Evolutionary conservation across 2,113 vertebrate species (phyloP).

Genomic region (Fregata magnificens): DNA sequence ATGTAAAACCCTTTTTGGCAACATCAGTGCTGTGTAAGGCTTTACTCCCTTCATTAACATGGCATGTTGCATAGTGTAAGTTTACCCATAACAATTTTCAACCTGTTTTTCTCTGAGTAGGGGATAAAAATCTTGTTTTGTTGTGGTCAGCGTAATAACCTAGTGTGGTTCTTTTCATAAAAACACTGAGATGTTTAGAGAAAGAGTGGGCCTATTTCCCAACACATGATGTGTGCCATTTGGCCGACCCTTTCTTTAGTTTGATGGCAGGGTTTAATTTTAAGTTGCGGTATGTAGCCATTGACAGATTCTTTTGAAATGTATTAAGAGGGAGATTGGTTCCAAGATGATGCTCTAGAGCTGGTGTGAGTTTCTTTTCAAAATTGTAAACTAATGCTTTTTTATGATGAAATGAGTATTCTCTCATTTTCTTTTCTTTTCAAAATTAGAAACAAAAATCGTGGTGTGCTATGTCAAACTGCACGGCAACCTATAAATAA

Average conservation of each 20-base stretch:
- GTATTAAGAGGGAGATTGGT: constrained; percentile 4
- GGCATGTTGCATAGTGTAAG: not conserved
- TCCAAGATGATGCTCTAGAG: constrained; percentile 57
- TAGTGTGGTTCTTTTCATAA: not conserved
- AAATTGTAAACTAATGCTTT: constrained; percentile 40
- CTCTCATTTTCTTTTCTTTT: constrained; percentile 5
- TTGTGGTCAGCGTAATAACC: not conserved
- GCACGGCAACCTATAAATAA: constrained; percentile 45
- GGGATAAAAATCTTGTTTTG: not conserved
- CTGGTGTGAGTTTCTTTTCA: constrained; percentile 7
- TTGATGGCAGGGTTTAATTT: constrained; percentile 44
- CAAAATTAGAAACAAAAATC: constrained; percentile 57
- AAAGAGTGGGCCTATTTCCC: constrained; percentile 11
- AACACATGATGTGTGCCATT: constrained; percentile 31
- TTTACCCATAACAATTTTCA: not conserved
- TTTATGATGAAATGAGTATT: constrained; percentile 40
- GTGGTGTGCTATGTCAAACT: constrained; percentile 16
- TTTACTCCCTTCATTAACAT: not conserved
- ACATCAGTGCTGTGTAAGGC: not conserved
- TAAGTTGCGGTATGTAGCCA: constrained; percentile 29
- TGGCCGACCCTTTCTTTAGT: constrained; percentile 46
- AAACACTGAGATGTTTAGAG: not conserved
- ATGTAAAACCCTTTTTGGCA: not conserved
- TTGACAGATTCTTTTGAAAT: constrained; percentile 62
- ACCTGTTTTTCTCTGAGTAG: not conserved